Evolutionary conservation across 2,888 invertebrate genomes (phyloP).

Genomic region (Chrysomela aeneicollis): DNA sequence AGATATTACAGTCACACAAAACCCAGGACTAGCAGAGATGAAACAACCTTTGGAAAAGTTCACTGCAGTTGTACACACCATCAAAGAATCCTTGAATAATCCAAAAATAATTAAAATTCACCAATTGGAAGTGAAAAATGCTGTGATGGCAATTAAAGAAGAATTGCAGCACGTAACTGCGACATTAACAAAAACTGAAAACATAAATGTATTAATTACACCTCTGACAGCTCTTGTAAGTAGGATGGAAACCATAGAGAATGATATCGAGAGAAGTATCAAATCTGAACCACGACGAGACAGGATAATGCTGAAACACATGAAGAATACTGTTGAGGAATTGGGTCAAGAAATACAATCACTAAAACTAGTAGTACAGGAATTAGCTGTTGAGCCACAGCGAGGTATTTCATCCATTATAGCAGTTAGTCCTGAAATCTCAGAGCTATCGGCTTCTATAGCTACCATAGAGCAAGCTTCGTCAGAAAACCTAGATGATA

Average conservation of each 20-base stretch:
- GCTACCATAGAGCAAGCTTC: constrained; percentile 9
- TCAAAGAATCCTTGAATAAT: constrained; percentile 17
- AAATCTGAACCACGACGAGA: not conserved
- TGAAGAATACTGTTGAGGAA: not conserved
- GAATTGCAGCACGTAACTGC: not conserved
- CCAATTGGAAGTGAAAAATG: constrained; percentile 29
- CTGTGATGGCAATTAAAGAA: constrained; percentile 4
- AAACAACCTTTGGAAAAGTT: not conserved
- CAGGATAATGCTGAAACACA: not conserved
- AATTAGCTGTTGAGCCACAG: not conserved
- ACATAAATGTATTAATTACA: not conserved
- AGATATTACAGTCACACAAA: not conserved
- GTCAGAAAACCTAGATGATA: constrained; percentile 14
- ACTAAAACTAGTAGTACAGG: constrained; percentile 3
- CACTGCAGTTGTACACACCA: not conserved
- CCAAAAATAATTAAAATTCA: constrained; percentile 37
- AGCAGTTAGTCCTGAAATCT: constrained; percentile 5
- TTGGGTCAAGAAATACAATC: constrained; percentile 1
- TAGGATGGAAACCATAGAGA: not conserved
- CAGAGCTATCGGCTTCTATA: constrained; percentile 17
- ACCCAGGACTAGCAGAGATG: not conserved
- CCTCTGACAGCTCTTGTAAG: not conserved
- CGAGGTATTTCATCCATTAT: constrained; percentile 6
- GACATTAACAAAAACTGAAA: not conserved
- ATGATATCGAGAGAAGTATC: not conserved